Base-by-base conservation (phyloP, 2,888 invertebrate genomes). In the Pyralis farinalis region DNA sequence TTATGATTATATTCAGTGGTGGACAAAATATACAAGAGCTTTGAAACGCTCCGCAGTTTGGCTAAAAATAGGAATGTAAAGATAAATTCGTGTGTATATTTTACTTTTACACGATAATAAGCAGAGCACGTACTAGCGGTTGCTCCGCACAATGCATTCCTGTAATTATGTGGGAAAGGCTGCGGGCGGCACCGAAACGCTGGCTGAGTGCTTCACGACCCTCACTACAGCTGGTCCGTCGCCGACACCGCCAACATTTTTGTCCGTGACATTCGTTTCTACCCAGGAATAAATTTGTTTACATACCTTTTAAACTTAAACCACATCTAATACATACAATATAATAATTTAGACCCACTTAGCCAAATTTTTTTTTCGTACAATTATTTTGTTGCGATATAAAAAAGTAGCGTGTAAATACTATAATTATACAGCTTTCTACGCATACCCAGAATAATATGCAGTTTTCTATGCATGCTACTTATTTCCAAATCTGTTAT, bases 151-250 rank as follows among this genome's bases (percentile, higher is more conserved):
- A 83, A 84, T 86, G 78, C 79, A 74, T 73, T 76, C 64, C 76
- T 69, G 79, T 81, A 79, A 85, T 86, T 84, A 83, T 76, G 71
- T 69, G 67, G 69, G 67, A 74, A 74, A 76, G 65, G 67, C 69
- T 65, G 25, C 4, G 32, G 12, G 68, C 62, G 58, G 63, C 61
- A 47, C 55, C 62, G 60, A 67, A 74, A 71, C 59, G 64, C 16
- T 16, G 31, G 12, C 42, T 37, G 49, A 51, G 47, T 49, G 44
- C 35, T 33, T 29, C 34, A 34, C 16, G 16, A 11, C 7, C 40
- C 37, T 25, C 7, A 8, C 25, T 25, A 49, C 44, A 51, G 44
- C 44, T 46, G 44, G 34, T 40, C 33, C 37, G 45, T 43, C 49
- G 54, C 44, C 31, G 12, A 31, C 37, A 44, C 44, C 49, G 54